A percentile compares a stretch with the other conserved stretches of the same genome.
phyloP scores from a whole-genome alignment of 1,140 invertebrate genomes.

The Trachymyrmex septentrionalis region DNA sequence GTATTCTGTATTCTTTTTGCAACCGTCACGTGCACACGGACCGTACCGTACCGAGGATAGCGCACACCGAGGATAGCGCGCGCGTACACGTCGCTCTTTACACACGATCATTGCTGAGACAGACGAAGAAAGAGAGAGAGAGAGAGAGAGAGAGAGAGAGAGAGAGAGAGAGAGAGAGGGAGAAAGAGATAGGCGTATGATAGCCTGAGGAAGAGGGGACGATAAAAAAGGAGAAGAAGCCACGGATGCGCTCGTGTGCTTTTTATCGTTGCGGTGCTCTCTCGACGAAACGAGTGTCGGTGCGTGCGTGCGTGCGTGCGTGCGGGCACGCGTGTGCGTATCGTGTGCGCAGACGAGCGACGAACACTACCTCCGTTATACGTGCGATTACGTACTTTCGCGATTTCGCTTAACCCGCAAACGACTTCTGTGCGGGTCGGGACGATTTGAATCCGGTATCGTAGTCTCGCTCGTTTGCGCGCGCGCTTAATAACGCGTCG shows the following conservation, averaged over 20 bases:
- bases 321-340: constrained; percentile 1
- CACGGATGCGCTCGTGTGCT: constrained; percentile 62
- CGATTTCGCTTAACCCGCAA: constrained; percentile 65
- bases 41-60: constrained; percentile 8
- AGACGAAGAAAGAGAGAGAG: constrained; percentile 1
- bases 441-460: constrained; percentile 53
- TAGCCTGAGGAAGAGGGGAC: constrained; percentile 32
- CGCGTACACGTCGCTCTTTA: background rate
- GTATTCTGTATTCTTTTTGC: constrained; percentile 82
- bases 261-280: constrained; percentile 60
- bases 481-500: constrained; percentile 48
- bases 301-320: background rate
- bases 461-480: constrained; percentile 25
- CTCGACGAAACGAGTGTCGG: constrained; percentile 20
- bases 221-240: constrained; percentile 45
- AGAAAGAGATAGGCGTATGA: constrained; percentile 26
- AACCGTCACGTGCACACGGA: constrained; percentile 68
- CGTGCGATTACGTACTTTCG: constrained; percentile 64
- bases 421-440: constrained; percentile 54
- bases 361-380: constrained; percentile 63
- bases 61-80: background rate
- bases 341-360: constrained; percentile 8
- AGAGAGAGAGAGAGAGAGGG: too few relatives aligned
- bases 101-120: background rate
- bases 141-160: too few relatives aligned